These are phyloP conservation scores for Catalaphyllia jardinei DNA, from an alignment of 64 coral and sea anemone genomes.

Conservation along the genomic window DNA sequence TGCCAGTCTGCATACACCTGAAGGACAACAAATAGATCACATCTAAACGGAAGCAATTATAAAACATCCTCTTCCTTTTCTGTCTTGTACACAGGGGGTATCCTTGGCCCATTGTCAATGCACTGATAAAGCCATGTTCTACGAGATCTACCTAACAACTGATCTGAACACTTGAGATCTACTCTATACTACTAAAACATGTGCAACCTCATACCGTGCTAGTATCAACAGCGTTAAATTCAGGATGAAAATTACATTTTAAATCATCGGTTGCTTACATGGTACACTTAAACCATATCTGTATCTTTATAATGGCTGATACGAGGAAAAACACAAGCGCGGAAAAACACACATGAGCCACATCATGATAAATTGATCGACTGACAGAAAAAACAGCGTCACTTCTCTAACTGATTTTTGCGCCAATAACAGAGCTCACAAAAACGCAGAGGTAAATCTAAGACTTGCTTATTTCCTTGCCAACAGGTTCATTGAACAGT, in stretches of 20 bases:
- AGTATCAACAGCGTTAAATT: constrained; percentile 25
- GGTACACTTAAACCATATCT: neutral
- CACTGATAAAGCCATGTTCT: neutral
- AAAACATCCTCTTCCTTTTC: too few relatives aligned
- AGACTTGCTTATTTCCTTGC: neutral
- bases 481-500: neutral
- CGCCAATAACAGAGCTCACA: neutral
- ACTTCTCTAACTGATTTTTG: too few relatives aligned
- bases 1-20: constrained; percentile 98
- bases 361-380: too few relatives aligned
- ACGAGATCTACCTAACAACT: neutral
- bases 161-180: neutral
- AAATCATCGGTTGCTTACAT: constrained; percentile 32
- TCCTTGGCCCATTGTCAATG: neutral
- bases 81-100: too few relatives aligned
- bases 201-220: constrained; percentile 52
- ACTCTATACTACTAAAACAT: neutral
- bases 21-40: neutral
- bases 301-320: too few relatives aligned
- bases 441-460: neutral
- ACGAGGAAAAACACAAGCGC: neutral
- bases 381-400: too few relatives aligned
- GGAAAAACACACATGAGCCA: neutral
- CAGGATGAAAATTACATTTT: constrained; percentile 4
- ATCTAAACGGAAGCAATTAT: neutral